Conservation (phyloP, 1,140 invertebrate genomes). For the Platyscapa corneri region DNA sequence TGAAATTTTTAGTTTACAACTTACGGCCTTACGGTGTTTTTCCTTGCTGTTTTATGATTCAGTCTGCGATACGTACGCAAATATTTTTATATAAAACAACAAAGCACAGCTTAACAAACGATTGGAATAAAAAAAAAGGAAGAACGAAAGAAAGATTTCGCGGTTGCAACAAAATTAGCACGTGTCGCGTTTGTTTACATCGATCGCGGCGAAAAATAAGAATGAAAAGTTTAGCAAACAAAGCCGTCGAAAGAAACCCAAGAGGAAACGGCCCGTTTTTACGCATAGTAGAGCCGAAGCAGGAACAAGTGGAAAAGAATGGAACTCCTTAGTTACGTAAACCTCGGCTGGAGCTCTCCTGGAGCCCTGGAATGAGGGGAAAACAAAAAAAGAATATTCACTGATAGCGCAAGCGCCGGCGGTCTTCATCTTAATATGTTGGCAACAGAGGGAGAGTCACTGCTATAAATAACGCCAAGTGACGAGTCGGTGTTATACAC, state of each 20-base stretch:
- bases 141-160: neutral
- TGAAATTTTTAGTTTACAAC: too few species aligned
- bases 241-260: neutral
- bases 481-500: too few species aligned
- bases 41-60: too few species aligned
- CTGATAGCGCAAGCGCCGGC: neutral
- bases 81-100: neutral
- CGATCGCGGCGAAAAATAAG: neutral
- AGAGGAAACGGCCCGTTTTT: neutral
- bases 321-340: conserved; percentile 23
- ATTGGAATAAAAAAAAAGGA: neutral
- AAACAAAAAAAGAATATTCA: neutral
- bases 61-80: too few species aligned
- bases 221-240: neutral
- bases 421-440: neutral
- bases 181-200: conserved; percentile 11
- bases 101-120: neutral
- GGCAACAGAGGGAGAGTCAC: conserved; percentile 30
- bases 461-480: conserved; percentile 53
- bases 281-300: neutral
- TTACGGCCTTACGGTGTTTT: too few species aligned
- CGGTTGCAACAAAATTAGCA: neutral
- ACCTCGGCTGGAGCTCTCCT: neutral
- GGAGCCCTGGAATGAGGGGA: neutral
- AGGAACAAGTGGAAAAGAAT: neutral